Percentiles rank a stretch among this genome's conserved stretches.
phyloP scores from a whole-genome alignment of 2,113 vertebrate species.

The Synchiropus splendidus region DNA sequence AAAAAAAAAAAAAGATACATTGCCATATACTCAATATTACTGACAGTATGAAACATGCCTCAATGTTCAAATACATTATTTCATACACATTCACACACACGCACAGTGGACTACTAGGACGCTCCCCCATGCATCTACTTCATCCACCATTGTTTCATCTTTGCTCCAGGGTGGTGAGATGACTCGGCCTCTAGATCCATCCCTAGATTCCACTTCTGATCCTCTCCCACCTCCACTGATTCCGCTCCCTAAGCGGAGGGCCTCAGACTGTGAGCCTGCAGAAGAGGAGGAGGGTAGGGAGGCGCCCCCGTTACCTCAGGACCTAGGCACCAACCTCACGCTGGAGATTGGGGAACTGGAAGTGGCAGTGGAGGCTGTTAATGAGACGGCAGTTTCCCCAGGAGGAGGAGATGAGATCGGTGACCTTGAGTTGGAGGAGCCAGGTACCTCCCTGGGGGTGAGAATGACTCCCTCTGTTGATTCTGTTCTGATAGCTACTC shows the following conservation, averaged over 20 bases:
- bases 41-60: too few relatives aligned
- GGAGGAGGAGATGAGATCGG: constrained; percentile 24
- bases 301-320: constrained; percentile 60
- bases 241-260: constrained; percentile 63
- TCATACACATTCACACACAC: too few relatives aligned
- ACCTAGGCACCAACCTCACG: constrained; percentile 61
- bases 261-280: constrained; percentile 50
- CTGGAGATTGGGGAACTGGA: constrained; percentile 62
- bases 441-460: constrained; percentile 15
- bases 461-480: not conserved
- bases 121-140: too few relatives aligned
- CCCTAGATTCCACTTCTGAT: constrained; percentile 28
- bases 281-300: constrained; percentile 65
- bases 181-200: constrained; percentile 53
- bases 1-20: too few relatives aligned
- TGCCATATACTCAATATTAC: too few relatives aligned
- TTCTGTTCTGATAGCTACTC: not conserved
- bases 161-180: constrained; percentile 71
- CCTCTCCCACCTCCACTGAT: constrained; percentile 75
- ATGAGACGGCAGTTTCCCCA: constrained; percentile 48
- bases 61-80: too few relatives aligned
- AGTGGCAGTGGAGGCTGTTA: constrained; percentile 60
- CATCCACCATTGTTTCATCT: not conserved
- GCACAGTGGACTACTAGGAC: too few relatives aligned
- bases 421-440: constrained; percentile 33